phyloP scores from a whole-genome alignment of 2,888 invertebrate species.

The Lasioglossum calceatum region DNA sequence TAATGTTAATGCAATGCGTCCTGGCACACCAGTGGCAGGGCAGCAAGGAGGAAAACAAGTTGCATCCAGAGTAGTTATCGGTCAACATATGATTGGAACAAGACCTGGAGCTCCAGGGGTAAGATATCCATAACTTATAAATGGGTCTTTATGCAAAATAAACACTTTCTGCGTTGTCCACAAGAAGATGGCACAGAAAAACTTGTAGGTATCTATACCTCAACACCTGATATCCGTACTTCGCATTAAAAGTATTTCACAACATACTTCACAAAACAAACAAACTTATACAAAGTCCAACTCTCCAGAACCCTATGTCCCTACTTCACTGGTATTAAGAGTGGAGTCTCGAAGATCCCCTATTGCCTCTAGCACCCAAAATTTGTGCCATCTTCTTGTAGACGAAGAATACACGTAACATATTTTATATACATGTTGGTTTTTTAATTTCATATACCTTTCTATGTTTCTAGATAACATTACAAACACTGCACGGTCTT shows the following conservation, averaged over 20 bases:
- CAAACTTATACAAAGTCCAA: no score
- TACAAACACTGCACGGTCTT: slow-evolving; percentile 94
- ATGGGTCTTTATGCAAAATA: not conserved
- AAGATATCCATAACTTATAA: slow-evolving; percentile 82
- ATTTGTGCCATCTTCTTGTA: not conserved
- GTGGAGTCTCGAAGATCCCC: no score
- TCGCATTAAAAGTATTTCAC: no score
- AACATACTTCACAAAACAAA: no score
- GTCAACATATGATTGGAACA: slow-evolving; percentile 92
- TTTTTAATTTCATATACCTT: slow-evolving; percentile 4
- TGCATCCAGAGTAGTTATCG: slow-evolving; percentile 93
- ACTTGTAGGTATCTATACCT: no score
- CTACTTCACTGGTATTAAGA: no score
- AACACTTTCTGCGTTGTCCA: not conserved
- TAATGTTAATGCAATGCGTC: slow-evolving; percentile 90
- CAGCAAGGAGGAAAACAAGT: slow-evolving; percentile 89
- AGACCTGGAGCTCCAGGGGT: slow-evolving; percentile 93
- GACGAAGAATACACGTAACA: not conserved
- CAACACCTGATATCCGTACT: no score
- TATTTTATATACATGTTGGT: not conserved
- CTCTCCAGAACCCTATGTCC: no score
- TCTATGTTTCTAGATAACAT: slow-evolving; percentile 89
- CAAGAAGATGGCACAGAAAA: no score
- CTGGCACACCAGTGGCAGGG: slow-evolving; percentile 89
- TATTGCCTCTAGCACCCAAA: no score